These are phyloP conservation scores for Campylomormyrus tamandua DNA, from an alignment of 2,113 vertebrate genomes.

Conservation along the genomic window DNA sequence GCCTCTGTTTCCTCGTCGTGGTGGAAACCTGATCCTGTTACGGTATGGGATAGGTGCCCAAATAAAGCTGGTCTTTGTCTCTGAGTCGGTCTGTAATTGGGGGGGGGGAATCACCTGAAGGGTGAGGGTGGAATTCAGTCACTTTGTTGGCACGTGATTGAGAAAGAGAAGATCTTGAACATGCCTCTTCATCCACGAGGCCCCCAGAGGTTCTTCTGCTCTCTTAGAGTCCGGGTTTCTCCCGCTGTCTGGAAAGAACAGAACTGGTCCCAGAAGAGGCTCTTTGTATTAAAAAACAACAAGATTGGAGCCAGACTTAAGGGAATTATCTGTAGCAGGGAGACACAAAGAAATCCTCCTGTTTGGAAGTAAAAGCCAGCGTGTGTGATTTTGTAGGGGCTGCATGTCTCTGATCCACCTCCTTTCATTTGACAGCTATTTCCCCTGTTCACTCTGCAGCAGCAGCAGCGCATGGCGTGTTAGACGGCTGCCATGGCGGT, in stretches of 20 bases:
- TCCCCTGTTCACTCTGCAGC: neutral
- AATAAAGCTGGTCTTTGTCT: constrained; percentile 17
- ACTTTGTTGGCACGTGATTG: neutral
- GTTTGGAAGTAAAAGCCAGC: neutral
- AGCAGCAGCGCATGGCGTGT: neutral
- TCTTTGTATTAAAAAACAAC: neutral
- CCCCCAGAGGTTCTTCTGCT: neutral
- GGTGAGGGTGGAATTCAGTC: neutral
- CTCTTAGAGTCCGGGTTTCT: neutral
- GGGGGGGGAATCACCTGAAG: neutral
- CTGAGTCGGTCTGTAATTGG: neutral
- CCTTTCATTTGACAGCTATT: neutral
- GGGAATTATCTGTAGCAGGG: neutral
- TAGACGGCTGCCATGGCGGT: neutral
- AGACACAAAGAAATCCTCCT: neutral
- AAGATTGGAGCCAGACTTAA: neutral
- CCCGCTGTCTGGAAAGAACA: neutral
- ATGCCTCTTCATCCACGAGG: neutral
- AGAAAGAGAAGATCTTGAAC: neutral
- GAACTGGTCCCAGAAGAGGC: neutral
- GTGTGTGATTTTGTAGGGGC: neutral
- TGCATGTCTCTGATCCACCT: neutral
- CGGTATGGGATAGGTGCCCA: neutral
- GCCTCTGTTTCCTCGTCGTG: neutral
- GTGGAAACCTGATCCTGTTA: constrained; percentile 25